Evolutionary conservation across 2,888 invertebrate species (phyloP).

Genomic region (Celastrina argiolus): DNA sequence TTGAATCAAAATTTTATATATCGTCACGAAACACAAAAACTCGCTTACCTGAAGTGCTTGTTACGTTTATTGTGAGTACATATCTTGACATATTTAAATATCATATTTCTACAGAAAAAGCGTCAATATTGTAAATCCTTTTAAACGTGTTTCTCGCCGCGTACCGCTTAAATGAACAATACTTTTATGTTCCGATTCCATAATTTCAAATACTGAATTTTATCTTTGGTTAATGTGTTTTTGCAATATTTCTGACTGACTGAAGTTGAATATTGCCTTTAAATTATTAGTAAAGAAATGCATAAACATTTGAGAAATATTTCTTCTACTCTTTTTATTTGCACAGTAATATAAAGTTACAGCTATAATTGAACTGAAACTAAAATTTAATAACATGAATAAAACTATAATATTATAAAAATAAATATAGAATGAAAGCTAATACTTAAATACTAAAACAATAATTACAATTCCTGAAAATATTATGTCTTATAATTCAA

Average conservation of each 20-base stretch:
- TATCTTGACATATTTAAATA: neutral
- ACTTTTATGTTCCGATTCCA: constrained; percentile 1
- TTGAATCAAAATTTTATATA: neutral
- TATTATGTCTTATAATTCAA: no score
- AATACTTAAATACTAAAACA: no score
- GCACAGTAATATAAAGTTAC: no score
- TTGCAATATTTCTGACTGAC: neutral
- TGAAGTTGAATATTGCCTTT: neutral
- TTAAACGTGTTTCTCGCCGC: neutral
- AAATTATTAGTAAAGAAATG: neutral
- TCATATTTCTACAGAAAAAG: neutral
- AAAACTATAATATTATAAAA: no score
- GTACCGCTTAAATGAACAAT: neutral
- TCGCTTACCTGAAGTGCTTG: neutral
- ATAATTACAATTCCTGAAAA: no score
- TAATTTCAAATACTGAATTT: neutral
- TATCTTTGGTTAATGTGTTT: neutral
- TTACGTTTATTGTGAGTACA: constrained; percentile 1
- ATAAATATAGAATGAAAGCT: no score
- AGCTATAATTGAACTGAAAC: no score
- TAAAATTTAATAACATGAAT: no score
- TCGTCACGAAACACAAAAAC: neutral
- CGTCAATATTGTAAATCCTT: neutral
- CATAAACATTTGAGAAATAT: no score
- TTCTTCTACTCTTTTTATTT: no score